Evolutionary conservation across 2,113 vertebrate genomes (phyloP), one percentile per base, ranked within the genome.

Genomic region (Gymnarchus niloticus): DNA sequence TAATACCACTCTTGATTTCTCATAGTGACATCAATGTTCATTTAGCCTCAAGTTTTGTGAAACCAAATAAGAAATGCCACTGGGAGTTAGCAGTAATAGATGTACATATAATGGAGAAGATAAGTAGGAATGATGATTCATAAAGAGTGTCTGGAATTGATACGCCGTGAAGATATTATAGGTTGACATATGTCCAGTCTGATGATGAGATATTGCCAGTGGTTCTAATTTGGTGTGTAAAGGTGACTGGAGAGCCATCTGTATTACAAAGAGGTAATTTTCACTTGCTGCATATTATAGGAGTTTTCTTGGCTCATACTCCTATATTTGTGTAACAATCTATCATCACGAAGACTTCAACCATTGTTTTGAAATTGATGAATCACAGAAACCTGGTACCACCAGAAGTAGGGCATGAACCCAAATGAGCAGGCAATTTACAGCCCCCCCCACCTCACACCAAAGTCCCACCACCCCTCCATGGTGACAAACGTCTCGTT

Each of bases 291-390:
- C 25, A 84, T 54, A 87, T 84, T 56, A 59, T 77, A 14, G 19
- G 37, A 2, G n/a, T 6, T 6, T 28, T 69, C 48, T 69, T 49
- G 54, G 59, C 56, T 83, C 1, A 19, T 7, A 49, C 49, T 82
- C 51, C 80, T 80, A 84, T 80, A 84, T 78, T 87, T 57, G 69
- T 77, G 69, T 59, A 78, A 37, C 56, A 69, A 87, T 84, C 52
- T 78, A 77, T 87, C 81, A 56, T 80, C 46, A 80, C 56, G 23
- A 52, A 84, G 44, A 69, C 17, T 65, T 87, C 51, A 78, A n/a
- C 51, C 25, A 56, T 56, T 84, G 82, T 80, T 84, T 77, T 84
- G 81, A 87, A 87, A 84, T 59, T 80, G 86, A 87, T 87, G 77
- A 84, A 87, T 87, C 73, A 3, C 4, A 83, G 49, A 83, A 33